These are phyloP conservation scores for Camponotus fellah DNA, from an alignment of 2,888 invertebrate species.

Conservation along the genomic window DNA sequence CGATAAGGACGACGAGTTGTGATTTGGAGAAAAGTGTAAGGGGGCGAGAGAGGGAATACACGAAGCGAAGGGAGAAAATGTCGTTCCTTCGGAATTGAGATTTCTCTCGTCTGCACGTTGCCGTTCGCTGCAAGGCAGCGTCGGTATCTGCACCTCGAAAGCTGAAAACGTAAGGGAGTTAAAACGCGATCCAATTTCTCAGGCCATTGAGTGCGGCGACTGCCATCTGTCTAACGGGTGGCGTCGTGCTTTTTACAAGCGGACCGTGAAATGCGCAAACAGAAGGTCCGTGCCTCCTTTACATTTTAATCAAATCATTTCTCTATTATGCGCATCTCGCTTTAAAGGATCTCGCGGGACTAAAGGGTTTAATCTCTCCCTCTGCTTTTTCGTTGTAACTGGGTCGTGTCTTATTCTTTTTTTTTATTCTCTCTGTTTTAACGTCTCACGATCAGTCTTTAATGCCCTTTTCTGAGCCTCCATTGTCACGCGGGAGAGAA, in stretches of 20 bases:
- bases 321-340: conserved; percentile 82
- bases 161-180: conserved; percentile 85
- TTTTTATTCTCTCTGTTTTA: conserved; percentile 30
- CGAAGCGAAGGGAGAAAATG: conserved; percentile 35
- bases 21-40: conserved; percentile 47
- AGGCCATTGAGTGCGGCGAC: conserved; percentile 86
- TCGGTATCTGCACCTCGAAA: conserved; percentile 73
- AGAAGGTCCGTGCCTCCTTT: conserved; percentile 84
- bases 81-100: conserved; percentile 49
- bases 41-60: conserved; percentile 35
- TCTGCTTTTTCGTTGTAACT: conserved; percentile 27
- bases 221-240: conserved; percentile 85
- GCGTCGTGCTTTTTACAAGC: conserved; percentile 84
- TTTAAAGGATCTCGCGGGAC: conserved; percentile 81
- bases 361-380: conserved; percentile 81
- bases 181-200: conserved; percentile 86
- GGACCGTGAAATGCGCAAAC: conserved; percentile 86
- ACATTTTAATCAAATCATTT: conserved; percentile 86
- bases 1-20: conserved; percentile 53
- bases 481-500: conserved; percentile 44
- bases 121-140: conserved; percentile 40
- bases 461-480: conserved; percentile 44
- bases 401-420: conserved; percentile 31
- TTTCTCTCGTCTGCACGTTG: conserved; percentile 54
- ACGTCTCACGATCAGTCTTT: conserved; percentile 17